Evolutionary conservation across 2,113 vertebrate species (phyloP), one percentile per base, ranked within the genome.

Genomic region (Eclectus roratus): DNA sequence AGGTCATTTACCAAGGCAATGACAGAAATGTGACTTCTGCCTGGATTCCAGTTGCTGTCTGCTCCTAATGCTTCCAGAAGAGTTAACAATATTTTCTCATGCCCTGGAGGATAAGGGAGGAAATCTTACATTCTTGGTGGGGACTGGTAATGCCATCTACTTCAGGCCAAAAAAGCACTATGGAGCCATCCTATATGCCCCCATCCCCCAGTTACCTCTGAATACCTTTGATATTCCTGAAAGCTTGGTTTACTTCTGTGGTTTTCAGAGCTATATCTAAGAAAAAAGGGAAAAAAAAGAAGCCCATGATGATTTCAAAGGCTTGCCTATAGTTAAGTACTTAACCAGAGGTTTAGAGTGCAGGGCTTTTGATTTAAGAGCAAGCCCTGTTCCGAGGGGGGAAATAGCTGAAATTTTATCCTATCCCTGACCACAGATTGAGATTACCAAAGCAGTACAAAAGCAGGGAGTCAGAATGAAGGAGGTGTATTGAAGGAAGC

Each of bases 401-500:
- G 94, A 96, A 96, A 95, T 91, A 96, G 89, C 91, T 92, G 92
- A 96, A 95, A 96, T 97, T 95, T 94, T 97, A 93, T 93, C 92
- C 90, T 65, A 84, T 71, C 83, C 94, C 81, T 83, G 92, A 96
- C 94, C 97, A 94, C 96, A 96, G 95, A 95, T 89, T 96, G 96
- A 96, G 96, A 96, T 96, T 96, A 97, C 91, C 81, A 80, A 83
- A 89, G 87, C 91, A 77, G 89, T 27, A 84, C 83, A 94, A 97
- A 97, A 93, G 94, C 84, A 87, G 86, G 73, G 96, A 97, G 93
- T 93, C 92, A 64, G 91, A 88, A 96, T 95, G 94, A 96, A 97
- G 96, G 92, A 91, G 94, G 87, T 95, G 91, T 58, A 96, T 95
- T 96, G 96, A 96, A 84, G 90, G 77, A 95, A 96, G 92, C n/a